Evolutionary conservation across 1,140 invertebrate genomes (phyloP), one percentile per base, ranked within the genome.

Genomic region (Agraylea sexmaculata): DNA sequence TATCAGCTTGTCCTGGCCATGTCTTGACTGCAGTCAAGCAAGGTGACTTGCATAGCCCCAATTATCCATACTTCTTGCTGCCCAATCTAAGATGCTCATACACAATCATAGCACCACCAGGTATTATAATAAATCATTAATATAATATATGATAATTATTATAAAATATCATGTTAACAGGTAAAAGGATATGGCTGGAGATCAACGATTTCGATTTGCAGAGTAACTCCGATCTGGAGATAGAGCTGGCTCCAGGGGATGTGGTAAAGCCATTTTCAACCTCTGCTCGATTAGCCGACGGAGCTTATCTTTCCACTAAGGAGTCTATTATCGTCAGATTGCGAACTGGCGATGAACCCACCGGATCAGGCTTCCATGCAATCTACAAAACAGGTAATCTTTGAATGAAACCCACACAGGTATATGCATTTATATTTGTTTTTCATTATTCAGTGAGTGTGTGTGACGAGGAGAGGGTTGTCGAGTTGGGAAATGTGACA

Each of bases 31-130:
- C 75, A 2, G n/a, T n/a, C n/a, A 70, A 68, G 37, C 71, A 77
- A 47, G 75, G 75, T 0, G 49, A 58, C 0, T 40, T 75, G 2
- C 49, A 56, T 5, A 78, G 74, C 41, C 78, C 80, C 0, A 80
- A 82, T 55, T 83, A 77, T 56, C 80, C 80, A 0, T 52, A 75
- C 39, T 76, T 76, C 49, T 62, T 81, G 25, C 57, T 83, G 3
- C 64, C 75, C 0, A 63, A 69, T 41, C 52, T 83, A n/a, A 71
- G 81, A 51, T 85, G 81, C 51, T 67, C 71, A 6, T 70, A 74
- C 20, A 73, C 71, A 2, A 74, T 83, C 20, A 55, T 74, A 16
- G 77, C 78, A 12, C 74, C 78, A 12, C 50, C 59, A 41, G 66
- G 66, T 60, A 49, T 64, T 47, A 25, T 25, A 32, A 7, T 32